Base-by-base conservation (phyloP, 2,113 vertebrate species). In the Lophochroa leadbeateri region DNA sequence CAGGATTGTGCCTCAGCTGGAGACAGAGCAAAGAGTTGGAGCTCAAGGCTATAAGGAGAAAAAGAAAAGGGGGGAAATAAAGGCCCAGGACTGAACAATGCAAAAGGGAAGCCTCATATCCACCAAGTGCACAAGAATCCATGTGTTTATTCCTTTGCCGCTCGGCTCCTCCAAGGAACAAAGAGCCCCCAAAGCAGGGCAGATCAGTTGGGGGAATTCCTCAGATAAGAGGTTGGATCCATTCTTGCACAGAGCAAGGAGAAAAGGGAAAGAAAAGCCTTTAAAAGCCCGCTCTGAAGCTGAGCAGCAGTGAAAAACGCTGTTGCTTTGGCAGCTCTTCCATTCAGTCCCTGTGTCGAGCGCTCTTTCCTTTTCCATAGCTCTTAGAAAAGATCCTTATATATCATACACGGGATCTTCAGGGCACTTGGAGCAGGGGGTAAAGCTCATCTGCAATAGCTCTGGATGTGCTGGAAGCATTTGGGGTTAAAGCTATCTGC, bases 221-320 rank as follows among this genome's bases (percentile, higher is more conserved):
- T 64, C 28, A 72, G 89, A 89, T 41, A 92, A 89, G 77, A 44
- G 21, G 17, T 1, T 63, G 60, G 41, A 78, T n/a, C n/a, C 17
- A 10, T 57, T 82, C 47, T 64, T 60, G 52, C 20, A 58, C 71
- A 82, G 10, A 84, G 37, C 60, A 25, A 46, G 14, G 5, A 1
- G 8, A 24, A 13, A 9, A 2, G 2, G 1, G 0, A 2, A 9
- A 1, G 10, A 19, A 37, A 31, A 3, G n/a, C 49, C n/a, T 81
- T 81, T 83, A 67, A 53, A 77, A 94, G 31, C 49, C 65, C 9
- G 1, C 27, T 65, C 53, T 27, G 39, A 44, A 61, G 57, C 88
- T 72, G 33, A 33, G 18, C 25, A 69, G 71, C 76, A 80, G 7
- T 29, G 64, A 68, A 58, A 92, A 93, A 94, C 28, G 82, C 68